phyloP scores from a whole-genome alignment of 2,888 invertebrate genomes.

The Nomada fucata region DNA sequence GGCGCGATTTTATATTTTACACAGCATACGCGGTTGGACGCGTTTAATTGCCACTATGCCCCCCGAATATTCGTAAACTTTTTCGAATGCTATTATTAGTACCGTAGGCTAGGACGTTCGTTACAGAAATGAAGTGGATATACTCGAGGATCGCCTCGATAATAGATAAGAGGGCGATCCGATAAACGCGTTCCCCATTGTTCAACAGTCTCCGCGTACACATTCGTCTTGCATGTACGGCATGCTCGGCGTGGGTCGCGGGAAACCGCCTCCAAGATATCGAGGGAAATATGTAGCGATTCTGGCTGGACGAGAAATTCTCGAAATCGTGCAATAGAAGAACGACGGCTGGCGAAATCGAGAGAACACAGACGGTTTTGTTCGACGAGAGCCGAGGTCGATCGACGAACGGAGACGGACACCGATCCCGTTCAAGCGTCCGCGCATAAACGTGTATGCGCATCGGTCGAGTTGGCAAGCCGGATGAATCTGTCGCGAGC shows the following conservation, averaged over 20 bases:
- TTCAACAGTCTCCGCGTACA: background rate
- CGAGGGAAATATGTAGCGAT: background rate
- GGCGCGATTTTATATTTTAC: slow-evolving; percentile 43
- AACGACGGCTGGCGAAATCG: slow-evolving; percentile 38
- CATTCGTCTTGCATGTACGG: background rate
- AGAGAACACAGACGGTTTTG: slow-evolving; percentile 83
- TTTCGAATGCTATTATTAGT: slow-evolving; percentile 33
- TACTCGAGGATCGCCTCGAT: background rate
- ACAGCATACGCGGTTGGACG: slow-evolving; percentile 35
- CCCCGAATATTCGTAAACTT: slow-evolving; percentile 36
- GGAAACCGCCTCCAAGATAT: slow-evolving; percentile 13
- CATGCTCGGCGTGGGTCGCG: slow-evolving; percentile 2
- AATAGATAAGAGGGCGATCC: background rate
- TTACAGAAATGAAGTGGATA: slow-evolving; percentile 12
- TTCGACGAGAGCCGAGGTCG: slow-evolving; percentile 81
- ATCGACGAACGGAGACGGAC: slow-evolving; percentile 61
- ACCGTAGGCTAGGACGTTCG: slow-evolving; percentile 35
- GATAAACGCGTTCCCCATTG: background rate
- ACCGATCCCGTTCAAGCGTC: too few relatives aligned
- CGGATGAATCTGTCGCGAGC: slow-evolving; percentile 51
- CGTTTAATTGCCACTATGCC: slow-evolving; percentile 61
- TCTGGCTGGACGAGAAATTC: background rate
- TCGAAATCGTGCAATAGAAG: slow-evolving; percentile 47
- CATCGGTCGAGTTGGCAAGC: background rate
- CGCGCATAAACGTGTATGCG: too few relatives aligned